These are phyloP conservation scores for Aphidius gifuensis DNA, from an alignment of 1,140 invertebrate species.

Conservation along the genomic window DNA sequence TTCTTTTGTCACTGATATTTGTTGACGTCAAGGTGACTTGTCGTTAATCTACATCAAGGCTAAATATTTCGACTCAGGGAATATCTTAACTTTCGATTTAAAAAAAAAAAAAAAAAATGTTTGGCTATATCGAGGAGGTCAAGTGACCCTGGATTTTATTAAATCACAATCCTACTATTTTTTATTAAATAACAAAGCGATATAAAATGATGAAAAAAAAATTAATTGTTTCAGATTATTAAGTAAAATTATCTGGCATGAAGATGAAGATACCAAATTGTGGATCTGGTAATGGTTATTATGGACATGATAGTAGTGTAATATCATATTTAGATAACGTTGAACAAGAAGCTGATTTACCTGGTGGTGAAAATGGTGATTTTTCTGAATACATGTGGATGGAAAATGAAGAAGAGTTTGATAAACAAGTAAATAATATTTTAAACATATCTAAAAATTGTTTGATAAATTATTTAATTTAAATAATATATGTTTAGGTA, in stretches of 20 bases:
- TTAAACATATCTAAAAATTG: neutral
- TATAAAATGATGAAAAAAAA: too few relatives aligned
- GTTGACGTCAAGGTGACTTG: constrained; percentile 18
- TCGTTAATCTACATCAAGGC: constrained; percentile 15
- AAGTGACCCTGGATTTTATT: neutral
- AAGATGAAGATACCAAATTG: constrained; percentile 60
- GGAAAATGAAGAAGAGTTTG: constrained; percentile 87
- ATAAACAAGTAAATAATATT: constrained; percentile 66
- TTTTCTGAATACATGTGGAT: constrained; percentile 89
- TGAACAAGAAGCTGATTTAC: constrained; percentile 56
- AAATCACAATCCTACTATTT: neutral
- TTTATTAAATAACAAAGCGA: too few relatives aligned
- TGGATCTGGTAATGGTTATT: constrained; percentile 57
- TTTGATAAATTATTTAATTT: constrained; percentile 5
- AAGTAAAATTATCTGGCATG: constrained; percentile 44
- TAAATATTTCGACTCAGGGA: constrained; percentile 7
- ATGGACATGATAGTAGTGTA: constrained; percentile 54
- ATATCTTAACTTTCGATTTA: neutral
- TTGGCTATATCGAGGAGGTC: neutral
- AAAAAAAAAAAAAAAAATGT: neutral
- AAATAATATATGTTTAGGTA: constrained; percentile 56
- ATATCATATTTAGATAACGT: constrained; percentile 51
- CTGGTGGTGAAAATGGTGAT: constrained; percentile 63
- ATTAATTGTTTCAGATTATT: constrained; percentile 20
- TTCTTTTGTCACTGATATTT: too few relatives aligned